Conservation (phyloP, 2,888 invertebrate species). For the Meteorus colon region DNA sequence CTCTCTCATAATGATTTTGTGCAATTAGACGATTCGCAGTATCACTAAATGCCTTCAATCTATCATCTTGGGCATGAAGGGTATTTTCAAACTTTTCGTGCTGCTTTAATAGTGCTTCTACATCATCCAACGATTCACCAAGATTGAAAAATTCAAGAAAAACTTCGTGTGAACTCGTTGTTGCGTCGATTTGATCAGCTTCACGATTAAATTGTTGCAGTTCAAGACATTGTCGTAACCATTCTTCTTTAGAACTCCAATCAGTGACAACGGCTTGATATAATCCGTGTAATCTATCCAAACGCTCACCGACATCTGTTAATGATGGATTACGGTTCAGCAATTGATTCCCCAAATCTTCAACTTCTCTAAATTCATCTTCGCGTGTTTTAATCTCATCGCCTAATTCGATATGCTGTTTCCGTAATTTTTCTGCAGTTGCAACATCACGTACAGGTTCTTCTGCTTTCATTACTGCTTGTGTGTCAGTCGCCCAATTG, state of each 20-base stretch:
- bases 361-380: conserved; percentile 90
- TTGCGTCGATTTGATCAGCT: conserved; percentile 97
- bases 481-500: conserved; percentile 88
- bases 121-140: conserved; percentile 92
- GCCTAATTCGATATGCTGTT: conserved; percentile 91
- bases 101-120: conserved; percentile 92
- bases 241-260: conserved; percentile 90
- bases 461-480: conserved; percentile 86
- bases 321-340: conserved; percentile 84
- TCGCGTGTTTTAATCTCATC: conserved; percentile 93
- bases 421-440: conserved; percentile 91
- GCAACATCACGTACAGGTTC: conserved; percentile 90
- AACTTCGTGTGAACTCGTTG: conserved; percentile 94
- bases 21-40: conserved; percentile 87
- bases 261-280: conserved; percentile 81
- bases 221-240: conserved; percentile 90
- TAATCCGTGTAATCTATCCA: conserved; percentile 83
- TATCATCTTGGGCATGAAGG: conserved; percentile 93
- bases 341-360: conserved; percentile 85
- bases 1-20: conserved; percentile 86
- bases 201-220: conserved; percentile 95
- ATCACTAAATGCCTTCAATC: conserved; percentile 87
- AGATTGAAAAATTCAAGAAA: conserved; percentile 91
- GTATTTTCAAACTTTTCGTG: conserved; percentile 96
- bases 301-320: conserved; percentile 84